These are phyloP conservation scores for Helobdella robusta DNA, from an alignment of 2,888 invertebrate genomes.

Conservation along the genomic window DNA sequence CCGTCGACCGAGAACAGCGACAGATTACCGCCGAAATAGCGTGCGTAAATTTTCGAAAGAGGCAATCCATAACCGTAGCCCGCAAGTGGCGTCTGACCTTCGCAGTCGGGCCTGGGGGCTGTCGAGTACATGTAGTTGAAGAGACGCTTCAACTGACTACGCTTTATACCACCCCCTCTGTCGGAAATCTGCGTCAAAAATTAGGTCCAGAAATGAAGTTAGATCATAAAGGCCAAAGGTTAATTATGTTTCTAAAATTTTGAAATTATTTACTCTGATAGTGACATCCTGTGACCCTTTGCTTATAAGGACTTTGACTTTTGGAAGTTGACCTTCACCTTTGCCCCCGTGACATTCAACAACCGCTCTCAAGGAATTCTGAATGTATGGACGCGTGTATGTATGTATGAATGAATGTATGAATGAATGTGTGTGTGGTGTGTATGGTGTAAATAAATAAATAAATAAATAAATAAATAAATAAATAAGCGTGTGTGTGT, in stretches of 20 bases:
- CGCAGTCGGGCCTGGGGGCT: conserved; percentile 71
- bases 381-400: conserved; percentile 13
- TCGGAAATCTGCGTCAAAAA: conserved; percentile 69
- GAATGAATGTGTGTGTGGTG: too few species aligned
- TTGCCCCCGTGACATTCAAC: conserved; percentile 80
- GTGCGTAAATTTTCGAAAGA: conserved; percentile 85
- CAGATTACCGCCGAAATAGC: conserved; percentile 91
- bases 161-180: conserved; percentile 87
- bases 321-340: conserved; percentile 62
- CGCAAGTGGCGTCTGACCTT: conserved; percentile 40
- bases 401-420: background rate
- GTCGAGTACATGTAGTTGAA: conserved; percentile 97
- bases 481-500: too few species aligned
- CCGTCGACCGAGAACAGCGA: conserved; percentile 87
- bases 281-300: conserved; percentile 86
- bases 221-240: too few species aligned
- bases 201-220: too few species aligned
- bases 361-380: conserved; percentile 92
- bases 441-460: too few species aligned
- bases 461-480: too few species aligned
- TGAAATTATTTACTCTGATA: conserved; percentile 77
- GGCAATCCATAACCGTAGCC: conserved; percentile 92
- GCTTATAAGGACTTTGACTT: conserved; percentile 72
- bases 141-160: conserved; percentile 63
- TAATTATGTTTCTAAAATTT: too few species aligned